Conservation (phyloP, 2,113 vertebrate genomes). For the Canis aureus region DNA sequence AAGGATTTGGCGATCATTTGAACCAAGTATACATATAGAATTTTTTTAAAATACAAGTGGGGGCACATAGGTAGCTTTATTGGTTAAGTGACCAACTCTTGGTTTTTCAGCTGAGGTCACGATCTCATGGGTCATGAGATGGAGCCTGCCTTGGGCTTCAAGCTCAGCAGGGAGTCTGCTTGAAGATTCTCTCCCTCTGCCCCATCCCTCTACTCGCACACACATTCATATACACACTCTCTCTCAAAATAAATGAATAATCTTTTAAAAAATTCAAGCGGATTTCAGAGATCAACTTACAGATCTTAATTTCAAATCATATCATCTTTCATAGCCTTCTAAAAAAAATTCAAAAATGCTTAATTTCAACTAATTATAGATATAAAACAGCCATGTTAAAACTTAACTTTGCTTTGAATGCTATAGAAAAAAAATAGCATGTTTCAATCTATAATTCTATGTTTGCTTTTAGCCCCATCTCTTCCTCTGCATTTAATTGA, state of each 20-base stretch:
- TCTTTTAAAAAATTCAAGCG: neutral
- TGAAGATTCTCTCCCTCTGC: neutral
- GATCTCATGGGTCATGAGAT: neutral
- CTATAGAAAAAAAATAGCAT: slow-evolving; percentile 10
- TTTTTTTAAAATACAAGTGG: neutral
- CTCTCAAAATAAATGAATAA: neutral
- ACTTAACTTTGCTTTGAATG: slow-evolving; percentile 29
- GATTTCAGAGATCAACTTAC: neutral
- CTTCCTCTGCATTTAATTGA: slow-evolving; percentile 22
- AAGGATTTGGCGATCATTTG: neutral
- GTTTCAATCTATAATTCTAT: slow-evolving; percentile 40
- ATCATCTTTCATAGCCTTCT: slow-evolving; percentile 26
- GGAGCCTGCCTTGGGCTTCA: neutral
- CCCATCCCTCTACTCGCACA: neutral
- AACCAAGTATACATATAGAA: slow-evolving; percentile 20
- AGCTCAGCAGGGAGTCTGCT: neutral
- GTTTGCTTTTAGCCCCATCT: neutral
- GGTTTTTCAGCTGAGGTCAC: neutral
- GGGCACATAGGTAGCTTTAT: neutral
- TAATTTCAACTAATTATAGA: slow-evolving; percentile 8
- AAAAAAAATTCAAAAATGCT: slow-evolving; percentile 55
- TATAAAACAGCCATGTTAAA: neutral
- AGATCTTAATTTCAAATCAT: slow-evolving; percentile 50
- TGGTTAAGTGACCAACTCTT: neutral
- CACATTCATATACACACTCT: neutral